Evolutionary conservation across 2,113 vertebrate species (phyloP).

Genomic region (Solea senegalensis): DNA sequence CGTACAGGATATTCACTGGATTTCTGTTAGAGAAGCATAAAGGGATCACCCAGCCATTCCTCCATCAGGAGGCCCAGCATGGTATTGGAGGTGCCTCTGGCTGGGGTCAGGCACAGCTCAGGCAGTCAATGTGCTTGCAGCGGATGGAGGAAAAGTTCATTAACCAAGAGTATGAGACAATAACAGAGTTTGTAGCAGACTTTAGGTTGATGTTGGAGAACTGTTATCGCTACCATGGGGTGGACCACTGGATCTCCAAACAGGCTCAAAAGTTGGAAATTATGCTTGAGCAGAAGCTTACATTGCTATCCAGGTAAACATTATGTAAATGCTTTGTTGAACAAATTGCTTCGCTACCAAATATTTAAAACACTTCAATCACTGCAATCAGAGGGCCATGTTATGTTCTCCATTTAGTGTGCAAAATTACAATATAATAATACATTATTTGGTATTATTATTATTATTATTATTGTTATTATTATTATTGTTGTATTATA

Average conservation of each 20-base stretch:
- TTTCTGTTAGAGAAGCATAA: conserved; percentile 92
- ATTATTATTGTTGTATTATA: no score
- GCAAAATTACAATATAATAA: no score
- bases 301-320: conserved; percentile 90
- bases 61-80: conserved; percentile 71
- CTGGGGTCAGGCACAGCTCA: conserved; percentile 51
- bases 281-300: conserved; percentile 96
- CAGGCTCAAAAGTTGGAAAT: conserved; percentile 96
- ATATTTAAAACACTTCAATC: neutral
- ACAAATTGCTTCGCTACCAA: neutral
- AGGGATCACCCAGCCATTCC: conserved; percentile 85
- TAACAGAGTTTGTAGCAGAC: conserved; percentile 94
- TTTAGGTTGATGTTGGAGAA: conserved; percentile 94
- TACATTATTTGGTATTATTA: no score
- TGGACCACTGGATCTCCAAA: conserved; percentile 97
- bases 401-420: neutral
- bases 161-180: conserved; percentile 85
- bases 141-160: conserved; percentile 93
- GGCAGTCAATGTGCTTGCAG: conserved; percentile 82
- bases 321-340: conserved; percentile 2
- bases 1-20: conserved; percentile 88
- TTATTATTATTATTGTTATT: no score
- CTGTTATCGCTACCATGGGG: conserved; percentile 91
- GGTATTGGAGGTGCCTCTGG: conserved; percentile 53
- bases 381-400: neutral